A percentile compares a stretch with the other conserved stretches of the same genome.
Evolutionary conservation across 2,797 vertebrate species (phyloP).

Genomic region (Amblyraja radiata): DNA sequence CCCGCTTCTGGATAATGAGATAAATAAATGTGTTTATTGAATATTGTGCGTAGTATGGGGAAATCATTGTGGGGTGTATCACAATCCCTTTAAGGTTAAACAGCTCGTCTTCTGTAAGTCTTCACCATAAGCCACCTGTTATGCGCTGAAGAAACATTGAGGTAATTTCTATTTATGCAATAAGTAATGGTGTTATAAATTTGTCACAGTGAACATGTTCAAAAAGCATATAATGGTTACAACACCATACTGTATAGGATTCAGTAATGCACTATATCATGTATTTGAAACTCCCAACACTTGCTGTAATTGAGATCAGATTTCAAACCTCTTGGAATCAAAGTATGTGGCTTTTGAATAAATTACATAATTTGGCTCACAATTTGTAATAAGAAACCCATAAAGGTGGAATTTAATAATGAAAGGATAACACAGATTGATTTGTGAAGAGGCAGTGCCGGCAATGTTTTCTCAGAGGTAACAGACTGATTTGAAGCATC

Average conservation of each 20-base stretch:
- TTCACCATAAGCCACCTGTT: constrained; percentile 46
- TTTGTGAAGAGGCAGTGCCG: background rate
- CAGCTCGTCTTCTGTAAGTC: constrained; percentile 54
- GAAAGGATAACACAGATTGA: constrained; percentile 5
- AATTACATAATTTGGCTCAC: constrained; percentile 57
- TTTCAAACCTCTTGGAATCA: constrained; percentile 45
- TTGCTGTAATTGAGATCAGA: constrained; percentile 58
- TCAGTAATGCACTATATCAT: constrained; percentile 59
- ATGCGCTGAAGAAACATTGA: background rate
- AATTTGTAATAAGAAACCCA: background rate
- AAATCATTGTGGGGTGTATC: constrained; percentile 56
- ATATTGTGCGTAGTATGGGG: constrained; percentile 55
- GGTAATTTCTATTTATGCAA: constrained; percentile 47
- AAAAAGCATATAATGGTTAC: constrained; percentile 57
- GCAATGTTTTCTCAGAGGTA: background rate
- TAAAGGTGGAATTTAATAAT: constrained; percentile 9
- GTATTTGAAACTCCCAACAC: constrained; percentile 57
- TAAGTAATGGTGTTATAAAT: constrained; percentile 59
- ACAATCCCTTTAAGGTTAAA: constrained; percentile 57
- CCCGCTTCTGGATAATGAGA: constrained; percentile 45
- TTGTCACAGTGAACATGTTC: constrained; percentile 56
- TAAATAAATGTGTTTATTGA: constrained; percentile 52
- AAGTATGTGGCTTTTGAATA: constrained; percentile 44
- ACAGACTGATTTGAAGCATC: background rate
- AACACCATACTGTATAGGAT: constrained; percentile 49